These are phyloP conservation scores for Pandemis corylana DNA, from an alignment of 2,888 invertebrate genomes.

Conservation along the genomic window DNA sequence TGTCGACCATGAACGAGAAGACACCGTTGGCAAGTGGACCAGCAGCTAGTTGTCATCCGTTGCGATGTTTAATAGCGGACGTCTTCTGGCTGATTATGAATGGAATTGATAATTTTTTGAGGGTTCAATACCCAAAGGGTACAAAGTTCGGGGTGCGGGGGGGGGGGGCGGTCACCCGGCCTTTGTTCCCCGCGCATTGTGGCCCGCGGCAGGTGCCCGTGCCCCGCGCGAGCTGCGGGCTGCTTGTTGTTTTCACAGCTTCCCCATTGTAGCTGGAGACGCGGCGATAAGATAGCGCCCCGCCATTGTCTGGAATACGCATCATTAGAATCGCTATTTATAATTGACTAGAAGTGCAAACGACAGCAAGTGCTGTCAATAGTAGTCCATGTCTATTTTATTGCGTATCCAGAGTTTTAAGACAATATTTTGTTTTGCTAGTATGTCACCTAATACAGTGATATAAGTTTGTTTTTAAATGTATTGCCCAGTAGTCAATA, in stretches of 20 bases:
- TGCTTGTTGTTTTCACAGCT: conserved; percentile 13
- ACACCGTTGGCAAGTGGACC: too few relatives aligned
- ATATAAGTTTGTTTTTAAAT: background rate
- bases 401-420: too few relatives aligned
- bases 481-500: too few relatives aligned
- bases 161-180: background rate
- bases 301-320: conserved; percentile 1
- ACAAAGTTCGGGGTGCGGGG: too few relatives aligned
- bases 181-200: conserved; percentile 9
- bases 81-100: too few relatives aligned
- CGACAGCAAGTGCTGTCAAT: background rate
- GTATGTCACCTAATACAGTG: too few relatives aligned
- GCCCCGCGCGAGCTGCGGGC: background rate
- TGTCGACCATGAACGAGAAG: too few relatives aligned
- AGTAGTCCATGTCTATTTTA: background rate
- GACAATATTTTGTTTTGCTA: too few relatives aligned
- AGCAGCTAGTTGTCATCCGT: too few relatives aligned
- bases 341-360: background rate
- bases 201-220: background rate
- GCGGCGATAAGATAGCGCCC: background rate
- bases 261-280: conserved; percentile 5
- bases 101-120: too few relatives aligned
- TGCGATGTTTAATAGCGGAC: too few relatives aligned
- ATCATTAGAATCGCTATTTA: conserved; percentile 2
- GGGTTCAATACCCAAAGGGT: too few relatives aligned